A percentile compares a stretch with the other conserved stretches of the same genome.
Evolutionary conservation across 1,140 invertebrate genomes (phyloP).

Genomic region (Macrostomum lignano): DNA sequence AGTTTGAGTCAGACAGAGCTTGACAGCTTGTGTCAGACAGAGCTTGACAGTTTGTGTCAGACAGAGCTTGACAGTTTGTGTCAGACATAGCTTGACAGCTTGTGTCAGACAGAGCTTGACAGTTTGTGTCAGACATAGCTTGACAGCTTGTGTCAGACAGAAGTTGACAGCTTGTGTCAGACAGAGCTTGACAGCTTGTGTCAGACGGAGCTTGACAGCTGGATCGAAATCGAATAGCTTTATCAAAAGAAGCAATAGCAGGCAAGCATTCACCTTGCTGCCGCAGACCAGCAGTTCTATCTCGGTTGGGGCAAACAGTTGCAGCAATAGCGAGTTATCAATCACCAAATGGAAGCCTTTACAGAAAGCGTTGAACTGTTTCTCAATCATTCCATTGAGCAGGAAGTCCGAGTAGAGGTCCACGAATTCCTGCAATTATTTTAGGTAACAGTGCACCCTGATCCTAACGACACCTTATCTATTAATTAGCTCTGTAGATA

Average conservation of each 20-base stretch:
- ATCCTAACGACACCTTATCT: no score
- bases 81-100: not conserved
- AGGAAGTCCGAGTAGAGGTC: constrained; percentile 32
- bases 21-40: no score
- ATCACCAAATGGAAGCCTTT: constrained; percentile 33
- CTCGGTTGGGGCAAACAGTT: constrained; percentile 32
- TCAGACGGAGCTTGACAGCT: no score
- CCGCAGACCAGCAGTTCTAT: constrained; percentile 33
- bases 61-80: no score
- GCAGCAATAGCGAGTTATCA: constrained; percentile 29
- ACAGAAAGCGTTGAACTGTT: constrained; percentile 32
- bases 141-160: not conserved
- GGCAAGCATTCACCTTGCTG: constrained; percentile 21
- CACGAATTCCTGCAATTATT: constrained; percentile 32
- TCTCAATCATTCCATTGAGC: constrained; percentile 31
- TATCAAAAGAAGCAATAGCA: not conserved
- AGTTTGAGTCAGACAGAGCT: no score
- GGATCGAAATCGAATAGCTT: constrained; percentile 3
- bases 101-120: not conserved
- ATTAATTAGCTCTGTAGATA: no score
- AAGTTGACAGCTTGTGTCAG: not conserved
- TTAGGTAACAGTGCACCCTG: no score
- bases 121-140: not conserved
- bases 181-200: no score
- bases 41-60: no score